Evolutionary conservation across 1,140 invertebrate species (phyloP).

Genomic region (Triops cancriformis): DNA sequence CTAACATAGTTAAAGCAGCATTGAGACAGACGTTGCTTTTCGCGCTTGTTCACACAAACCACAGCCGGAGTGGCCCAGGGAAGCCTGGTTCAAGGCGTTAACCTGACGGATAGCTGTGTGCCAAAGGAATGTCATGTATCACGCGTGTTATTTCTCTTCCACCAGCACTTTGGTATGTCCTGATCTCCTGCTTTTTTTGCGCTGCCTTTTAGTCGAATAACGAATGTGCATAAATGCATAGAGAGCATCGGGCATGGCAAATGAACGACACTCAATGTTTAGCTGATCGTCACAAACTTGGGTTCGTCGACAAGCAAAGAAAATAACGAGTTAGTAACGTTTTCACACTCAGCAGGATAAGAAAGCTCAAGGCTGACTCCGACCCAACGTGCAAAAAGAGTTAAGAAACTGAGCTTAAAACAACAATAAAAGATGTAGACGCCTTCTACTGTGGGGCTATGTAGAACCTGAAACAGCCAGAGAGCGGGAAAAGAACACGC

Average conservation of each 20-base stretch:
- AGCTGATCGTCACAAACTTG: background rate
- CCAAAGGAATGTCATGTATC: slow-evolving; percentile 13
- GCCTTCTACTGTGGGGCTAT: background rate
- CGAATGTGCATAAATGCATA: background rate
- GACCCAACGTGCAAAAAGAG: background rate
- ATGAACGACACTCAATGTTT: background rate
- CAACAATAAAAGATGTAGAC: background rate
- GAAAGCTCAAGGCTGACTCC: background rate
- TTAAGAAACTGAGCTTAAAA: background rate
- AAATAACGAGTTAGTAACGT: background rate
- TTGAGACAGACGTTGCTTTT: background rate
- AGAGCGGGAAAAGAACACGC: background rate
- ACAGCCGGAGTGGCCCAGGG: background rate
- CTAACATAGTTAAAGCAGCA: background rate
- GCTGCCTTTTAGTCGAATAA: background rate
- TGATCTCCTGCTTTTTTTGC: background rate
- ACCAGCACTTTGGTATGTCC: background rate
- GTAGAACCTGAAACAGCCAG: background rate
- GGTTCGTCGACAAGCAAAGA: background rate
- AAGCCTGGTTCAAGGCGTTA: background rate
- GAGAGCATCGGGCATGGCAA: background rate
- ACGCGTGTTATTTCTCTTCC: slow-evolving; percentile 5
- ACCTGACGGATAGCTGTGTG: background rate
- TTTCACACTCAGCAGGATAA: background rate
- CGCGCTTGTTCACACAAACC: background rate